Percentiles rank a stretch among this genome's conserved stretches.
phyloP scores from a whole-genome alignment of 2,888 invertebrate genomes.

The Ichneumoninae sp. region DNA sequence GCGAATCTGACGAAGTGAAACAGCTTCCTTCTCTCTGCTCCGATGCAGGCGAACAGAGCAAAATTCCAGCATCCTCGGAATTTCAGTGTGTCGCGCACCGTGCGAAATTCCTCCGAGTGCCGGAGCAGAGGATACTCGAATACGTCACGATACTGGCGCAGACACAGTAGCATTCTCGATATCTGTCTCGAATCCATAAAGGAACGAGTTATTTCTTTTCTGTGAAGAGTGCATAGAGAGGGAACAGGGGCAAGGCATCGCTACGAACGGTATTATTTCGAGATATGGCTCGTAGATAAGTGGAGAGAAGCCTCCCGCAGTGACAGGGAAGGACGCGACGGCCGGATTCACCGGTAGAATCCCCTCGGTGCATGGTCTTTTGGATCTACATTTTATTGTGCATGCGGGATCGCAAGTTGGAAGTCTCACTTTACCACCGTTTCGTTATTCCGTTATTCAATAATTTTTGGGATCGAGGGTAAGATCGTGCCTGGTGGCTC shows the following conservation, averaged over 20 bases:
- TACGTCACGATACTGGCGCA: conserved; percentile 16
- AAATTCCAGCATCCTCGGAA: neutral
- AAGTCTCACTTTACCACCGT: neutral
- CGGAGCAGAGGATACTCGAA: conserved; percentile 14
- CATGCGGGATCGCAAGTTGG: neutral
- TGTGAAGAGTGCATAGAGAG: neutral
- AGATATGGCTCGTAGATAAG: conserved; percentile 56
- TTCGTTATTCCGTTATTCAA: conserved; percentile 2
- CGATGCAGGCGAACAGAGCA: neutral
- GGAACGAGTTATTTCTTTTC: conserved; percentile 45
- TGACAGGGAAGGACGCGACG: conserved; percentile 18
- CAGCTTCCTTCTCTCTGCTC: conserved; percentile 29
- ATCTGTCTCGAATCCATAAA: conserved; percentile 49
- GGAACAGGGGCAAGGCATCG: conserved; percentile 28
- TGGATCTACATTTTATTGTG: neutral
- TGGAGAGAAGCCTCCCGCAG: conserved; percentile 24
- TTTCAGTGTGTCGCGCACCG: conserved; percentile 11
- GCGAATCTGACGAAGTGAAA: conserved; percentile 28
- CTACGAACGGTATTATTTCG: conserved; percentile 53
- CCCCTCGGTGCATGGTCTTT: neutral
- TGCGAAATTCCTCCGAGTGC: conserved; percentile 36
- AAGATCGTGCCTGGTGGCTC: neutral
- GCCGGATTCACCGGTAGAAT: neutral
- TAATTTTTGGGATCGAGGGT: neutral
- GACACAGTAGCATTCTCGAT: conserved; percentile 32